These are phyloP conservation scores for Allobates femoralis DNA, from an alignment of 2,797 vertebrate species.

Conservation along the genomic window DNA sequence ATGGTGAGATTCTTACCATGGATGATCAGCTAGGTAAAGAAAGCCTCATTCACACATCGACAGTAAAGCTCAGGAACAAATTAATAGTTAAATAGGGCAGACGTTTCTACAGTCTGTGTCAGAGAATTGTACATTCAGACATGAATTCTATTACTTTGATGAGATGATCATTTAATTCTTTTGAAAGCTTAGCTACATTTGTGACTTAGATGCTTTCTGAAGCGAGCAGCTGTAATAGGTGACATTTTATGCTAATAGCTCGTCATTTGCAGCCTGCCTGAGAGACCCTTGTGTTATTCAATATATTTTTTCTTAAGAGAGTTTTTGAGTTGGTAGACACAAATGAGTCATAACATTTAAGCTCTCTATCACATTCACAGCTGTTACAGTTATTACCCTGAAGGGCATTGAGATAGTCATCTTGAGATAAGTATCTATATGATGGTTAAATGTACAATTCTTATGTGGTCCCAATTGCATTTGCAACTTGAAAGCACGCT, in stretches of 20 bases:
- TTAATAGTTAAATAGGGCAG: constrained; percentile 1
- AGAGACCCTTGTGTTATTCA: constrained; percentile 67
- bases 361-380: constrained; percentile 69
- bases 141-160: constrained; percentile 58
- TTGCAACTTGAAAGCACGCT: constrained; percentile 70
- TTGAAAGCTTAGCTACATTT: constrained; percentile 66
- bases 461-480: constrained; percentile 72
- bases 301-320: constrained; percentile 67
- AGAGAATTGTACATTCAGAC: constrained; percentile 28
- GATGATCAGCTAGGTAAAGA: not conserved
- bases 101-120: constrained; percentile 30
- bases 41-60: not conserved
- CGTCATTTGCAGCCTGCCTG: constrained; percentile 66
- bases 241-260: constrained; percentile 73
- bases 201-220: constrained; percentile 70
- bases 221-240: constrained; percentile 68
- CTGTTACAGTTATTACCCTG: constrained; percentile 70
- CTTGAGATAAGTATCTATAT: constrained; percentile 69
- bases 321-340: constrained; percentile 69
- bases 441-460: constrained; percentile 70
- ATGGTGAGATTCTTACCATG: not conserved
- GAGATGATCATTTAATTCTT: constrained; percentile 68
- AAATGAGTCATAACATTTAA: constrained; percentile 72
- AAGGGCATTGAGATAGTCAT: constrained; percentile 71
- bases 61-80: not conserved